Evolutionary conservation across 1,140 invertebrate species (phyloP).

Genomic region (Coelopa frigida): DNA sequence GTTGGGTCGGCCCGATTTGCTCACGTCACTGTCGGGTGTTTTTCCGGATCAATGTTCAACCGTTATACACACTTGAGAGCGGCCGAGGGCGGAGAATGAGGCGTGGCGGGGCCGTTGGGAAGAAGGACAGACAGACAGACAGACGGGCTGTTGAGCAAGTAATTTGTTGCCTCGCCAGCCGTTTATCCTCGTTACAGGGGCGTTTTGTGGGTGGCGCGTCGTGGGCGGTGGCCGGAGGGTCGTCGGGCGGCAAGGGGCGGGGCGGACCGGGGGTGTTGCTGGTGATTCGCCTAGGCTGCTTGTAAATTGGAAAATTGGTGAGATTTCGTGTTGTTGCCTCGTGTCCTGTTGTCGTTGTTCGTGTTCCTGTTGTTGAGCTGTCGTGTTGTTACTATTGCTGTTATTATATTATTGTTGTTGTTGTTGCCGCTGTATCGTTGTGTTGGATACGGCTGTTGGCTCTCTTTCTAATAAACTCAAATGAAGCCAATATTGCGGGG

Average conservation of each 20-base stretch:
- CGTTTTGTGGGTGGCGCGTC: neutral
- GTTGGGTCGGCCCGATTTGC: too few relatives aligned
- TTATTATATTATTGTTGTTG: constrained; percentile 20
- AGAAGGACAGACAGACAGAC: neutral
- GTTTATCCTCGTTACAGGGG: constrained; percentile 9
- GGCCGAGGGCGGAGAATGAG: too few relatives aligned
- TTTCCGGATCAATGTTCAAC: too few relatives aligned
- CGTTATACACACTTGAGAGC: too few relatives aligned
- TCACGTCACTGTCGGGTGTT: too few relatives aligned
- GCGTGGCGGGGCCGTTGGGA: too few relatives aligned
- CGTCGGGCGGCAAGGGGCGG: neutral
- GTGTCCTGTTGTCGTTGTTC: constrained; percentile 7
- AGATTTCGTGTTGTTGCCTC: constrained; percentile 2
- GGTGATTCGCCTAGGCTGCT: constrained; percentile 9
- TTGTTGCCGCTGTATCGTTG: constrained; percentile 20
- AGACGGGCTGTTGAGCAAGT: constrained; percentile 6
- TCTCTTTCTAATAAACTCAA: constrained; percentile 38
- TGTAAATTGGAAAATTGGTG: constrained; percentile 12
- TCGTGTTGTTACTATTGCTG: constrained; percentile 11
- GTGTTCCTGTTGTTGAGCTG: constrained; percentile 3
- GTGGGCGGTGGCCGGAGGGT: neutral
- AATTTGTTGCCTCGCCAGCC: constrained; percentile 14
- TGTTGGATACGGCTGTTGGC: constrained; percentile 8
- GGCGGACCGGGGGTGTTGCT: neutral
- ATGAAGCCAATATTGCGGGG: constrained; percentile 44